A percentile compares a stretch with the other conserved stretches of the same genome.
Conservation (phyloP, 1,140 invertebrate species). For the Hylaeus volcanicus region DNA sequence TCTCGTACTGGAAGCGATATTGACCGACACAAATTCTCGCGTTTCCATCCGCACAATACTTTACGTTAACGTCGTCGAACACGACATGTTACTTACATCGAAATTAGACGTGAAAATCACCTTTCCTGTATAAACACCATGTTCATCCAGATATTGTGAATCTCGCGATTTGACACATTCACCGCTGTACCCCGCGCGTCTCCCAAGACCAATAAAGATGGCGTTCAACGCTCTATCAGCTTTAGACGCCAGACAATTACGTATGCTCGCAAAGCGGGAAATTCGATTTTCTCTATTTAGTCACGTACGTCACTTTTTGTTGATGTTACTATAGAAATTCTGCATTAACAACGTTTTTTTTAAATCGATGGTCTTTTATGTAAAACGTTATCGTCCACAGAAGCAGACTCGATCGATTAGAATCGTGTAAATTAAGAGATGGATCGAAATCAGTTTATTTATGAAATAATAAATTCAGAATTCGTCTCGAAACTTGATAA, state of each 20-base stretch:
- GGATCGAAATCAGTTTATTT: too few species aligned
- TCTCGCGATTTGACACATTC: constrained; percentile 30
- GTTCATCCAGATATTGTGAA: neutral
- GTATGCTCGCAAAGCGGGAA: neutral
- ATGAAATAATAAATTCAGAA: too few species aligned
- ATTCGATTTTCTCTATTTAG: constrained; percentile 48
- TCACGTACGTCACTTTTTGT: constrained; percentile 50
- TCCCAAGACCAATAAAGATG: constrained; percentile 39
- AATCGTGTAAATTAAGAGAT: too few species aligned
- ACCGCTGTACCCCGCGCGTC: constrained; percentile 47
- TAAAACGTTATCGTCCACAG: neutral
- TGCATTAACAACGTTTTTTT: neutral
- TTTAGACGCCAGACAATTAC: neutral
- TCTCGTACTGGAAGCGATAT: constrained; percentile 23
- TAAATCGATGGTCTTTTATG: neutral
- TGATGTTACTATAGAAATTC: neutral
- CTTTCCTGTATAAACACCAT: constrained; percentile 60
- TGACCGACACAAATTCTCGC: constrained; percentile 21
- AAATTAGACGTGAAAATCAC: constrained; percentile 37
- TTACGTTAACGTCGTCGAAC: neutral
- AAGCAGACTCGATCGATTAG: too few species aligned
- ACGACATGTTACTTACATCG: constrained; percentile 32
- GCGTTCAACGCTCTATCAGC: constrained; percentile 23
- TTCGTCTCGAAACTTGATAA: too few species aligned
- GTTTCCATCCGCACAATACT: neutral